Evolutionary conservation across 2,888 invertebrate species (phyloP).

Genomic region (Leptarthrus brevirostris): DNA sequence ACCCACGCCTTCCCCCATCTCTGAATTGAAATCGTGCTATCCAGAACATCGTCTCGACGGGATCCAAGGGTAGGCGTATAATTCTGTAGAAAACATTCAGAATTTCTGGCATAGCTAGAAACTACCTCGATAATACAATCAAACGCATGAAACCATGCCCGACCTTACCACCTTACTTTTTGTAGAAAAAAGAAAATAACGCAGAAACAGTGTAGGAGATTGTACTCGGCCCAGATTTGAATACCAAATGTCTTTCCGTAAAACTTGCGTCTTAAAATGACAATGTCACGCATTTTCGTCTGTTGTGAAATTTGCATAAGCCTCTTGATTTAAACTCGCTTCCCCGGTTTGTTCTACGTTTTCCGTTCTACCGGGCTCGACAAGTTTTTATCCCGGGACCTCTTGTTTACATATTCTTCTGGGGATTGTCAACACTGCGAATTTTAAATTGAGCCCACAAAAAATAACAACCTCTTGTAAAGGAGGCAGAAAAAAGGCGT

Average conservation of each 20-base stretch:
- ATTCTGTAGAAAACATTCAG: neutral
- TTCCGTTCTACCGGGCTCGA: neutral
- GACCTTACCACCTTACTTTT: neutral
- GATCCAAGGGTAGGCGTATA: no score
- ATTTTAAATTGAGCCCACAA: constrained; percentile 10
- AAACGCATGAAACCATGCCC: neutral
- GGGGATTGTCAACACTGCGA: constrained; percentile 15
- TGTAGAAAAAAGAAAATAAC: neutral
- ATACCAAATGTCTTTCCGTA: constrained; percentile 5
- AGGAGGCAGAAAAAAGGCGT: neutral
- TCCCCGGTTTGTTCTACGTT: neutral
- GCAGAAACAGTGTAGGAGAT: constrained; percentile 2
- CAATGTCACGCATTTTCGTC: constrained; percentile 20
- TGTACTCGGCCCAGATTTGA: neutral
- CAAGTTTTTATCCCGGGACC: constrained; percentile 7
- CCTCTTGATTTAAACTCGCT: constrained; percentile 9
- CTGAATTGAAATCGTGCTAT: no score
- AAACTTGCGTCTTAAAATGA: constrained; percentile 20
- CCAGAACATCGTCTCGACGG: no score
- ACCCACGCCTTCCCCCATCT: no score
- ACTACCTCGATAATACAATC: neutral
- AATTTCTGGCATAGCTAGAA: neutral
- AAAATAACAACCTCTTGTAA: neutral
- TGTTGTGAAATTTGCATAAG: constrained; percentile 9
- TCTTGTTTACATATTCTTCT: constrained; percentile 15